These are phyloP conservation scores for Chionomys nivalis DNA, from an alignment of 2,113 vertebrate species.

Conservation along the genomic window DNA sequence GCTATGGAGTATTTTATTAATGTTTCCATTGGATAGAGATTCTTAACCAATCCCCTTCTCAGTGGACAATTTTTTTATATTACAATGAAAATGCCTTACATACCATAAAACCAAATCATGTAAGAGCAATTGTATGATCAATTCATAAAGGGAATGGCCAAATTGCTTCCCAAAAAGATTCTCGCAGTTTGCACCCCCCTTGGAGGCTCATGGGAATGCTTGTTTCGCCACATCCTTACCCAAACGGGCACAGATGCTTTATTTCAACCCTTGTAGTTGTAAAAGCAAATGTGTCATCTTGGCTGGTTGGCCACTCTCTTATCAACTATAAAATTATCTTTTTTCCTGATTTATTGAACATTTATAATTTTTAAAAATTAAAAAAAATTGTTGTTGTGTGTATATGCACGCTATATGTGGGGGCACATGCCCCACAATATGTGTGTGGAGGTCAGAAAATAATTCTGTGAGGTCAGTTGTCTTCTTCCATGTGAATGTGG, in stretches of 20 bases:
- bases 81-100: slow-evolving; percentile 39
- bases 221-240: background rate
- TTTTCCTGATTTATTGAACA: background rate
- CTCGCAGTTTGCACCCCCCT: background rate
- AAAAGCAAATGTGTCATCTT: background rate
- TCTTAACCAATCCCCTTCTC: background rate
- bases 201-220: background rate
- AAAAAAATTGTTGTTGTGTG: background rate
- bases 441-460: background rate
- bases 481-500: background rate
- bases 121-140: background rate
- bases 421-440: background rate
- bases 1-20: background rate
- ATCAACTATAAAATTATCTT: background rate
- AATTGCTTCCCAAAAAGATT: background rate
- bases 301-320: background rate
- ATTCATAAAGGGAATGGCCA: background rate
- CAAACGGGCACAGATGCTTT: background rate
- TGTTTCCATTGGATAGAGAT: background rate
- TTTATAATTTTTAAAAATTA: background rate
- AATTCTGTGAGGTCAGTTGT: background rate
- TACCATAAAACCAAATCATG: background rate
- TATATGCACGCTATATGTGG: background rate
- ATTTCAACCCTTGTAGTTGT: background rate
- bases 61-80: background rate